Conservation (phyloP, 2,888 invertebrate species). For the Leptura quadrifasciata region DNA sequence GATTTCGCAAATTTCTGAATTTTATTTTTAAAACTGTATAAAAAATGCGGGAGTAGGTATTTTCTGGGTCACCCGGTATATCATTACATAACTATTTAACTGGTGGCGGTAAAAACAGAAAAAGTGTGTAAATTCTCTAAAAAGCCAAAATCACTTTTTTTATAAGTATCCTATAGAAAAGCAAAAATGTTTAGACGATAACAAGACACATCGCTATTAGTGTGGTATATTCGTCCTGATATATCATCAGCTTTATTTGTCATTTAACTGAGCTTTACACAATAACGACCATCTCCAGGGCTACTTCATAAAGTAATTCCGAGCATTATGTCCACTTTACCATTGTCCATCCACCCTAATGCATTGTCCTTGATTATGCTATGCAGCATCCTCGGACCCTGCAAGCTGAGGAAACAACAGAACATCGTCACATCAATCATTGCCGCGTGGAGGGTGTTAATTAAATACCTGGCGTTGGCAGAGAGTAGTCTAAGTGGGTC, state of each 20-base stretch:
- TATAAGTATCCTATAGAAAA: too few species aligned
- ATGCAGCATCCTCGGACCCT: slow-evolving; percentile 11
- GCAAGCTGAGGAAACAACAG: slow-evolving; percentile 20
- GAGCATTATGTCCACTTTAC: slow-evolving; percentile 25
- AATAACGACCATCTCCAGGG: neutral
- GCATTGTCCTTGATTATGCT: slow-evolving; percentile 26
- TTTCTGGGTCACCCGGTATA: too few species aligned
- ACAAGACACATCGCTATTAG: too few species aligned
- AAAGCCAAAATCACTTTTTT: too few species aligned
- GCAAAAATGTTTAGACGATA: too few species aligned
- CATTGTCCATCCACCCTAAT: slow-evolving; percentile 4
- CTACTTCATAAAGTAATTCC: neutral
- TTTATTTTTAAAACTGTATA: too few species aligned
- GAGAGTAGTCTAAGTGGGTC: neutral
- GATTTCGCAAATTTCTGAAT: too few species aligned
- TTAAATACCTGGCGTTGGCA: slow-evolving; percentile 34
- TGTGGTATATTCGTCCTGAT: too few species aligned
- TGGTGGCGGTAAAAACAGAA: too few species aligned
- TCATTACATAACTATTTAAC: too few species aligned
- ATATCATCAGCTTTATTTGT: neutral
- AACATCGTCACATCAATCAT: slow-evolving; percentile 33
- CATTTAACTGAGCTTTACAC: neutral
- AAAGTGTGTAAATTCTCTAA: too few species aligned
- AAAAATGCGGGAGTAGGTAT: too few species aligned
- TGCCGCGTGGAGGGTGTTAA: slow-evolving; percentile 28